These are phyloP conservation scores for Harlomillsia oculata DNA, from an alignment of 1,140 invertebrate genomes.

Conservation along the genomic window DNA sequence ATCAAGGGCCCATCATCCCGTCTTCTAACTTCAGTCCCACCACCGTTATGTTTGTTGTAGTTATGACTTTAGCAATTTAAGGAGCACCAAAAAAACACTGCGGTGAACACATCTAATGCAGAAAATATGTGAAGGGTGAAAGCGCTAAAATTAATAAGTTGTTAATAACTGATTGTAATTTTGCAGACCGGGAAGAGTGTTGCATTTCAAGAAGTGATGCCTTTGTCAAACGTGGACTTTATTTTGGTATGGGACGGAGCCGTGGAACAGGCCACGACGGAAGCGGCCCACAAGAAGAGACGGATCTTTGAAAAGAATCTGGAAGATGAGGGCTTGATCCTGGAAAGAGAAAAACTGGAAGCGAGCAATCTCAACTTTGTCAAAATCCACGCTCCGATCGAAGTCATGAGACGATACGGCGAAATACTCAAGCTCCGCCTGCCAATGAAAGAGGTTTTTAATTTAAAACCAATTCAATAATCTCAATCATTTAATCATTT, in stretches of 20 bases:
- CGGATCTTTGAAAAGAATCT: constrained; percentile 40
- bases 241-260: constrained; percentile 44
- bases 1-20: no score
- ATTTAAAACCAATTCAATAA: not conserved
- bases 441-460: constrained; percentile 74
- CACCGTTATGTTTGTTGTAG: no score
- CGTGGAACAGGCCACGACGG: constrained; percentile 1
- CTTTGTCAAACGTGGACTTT: constrained; percentile 59
- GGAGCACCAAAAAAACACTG: no score
- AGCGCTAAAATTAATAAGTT: no score
- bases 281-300: constrained; percentile 33
- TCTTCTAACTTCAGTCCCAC: no score
- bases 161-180: no score
- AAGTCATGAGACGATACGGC: constrained; percentile 76
- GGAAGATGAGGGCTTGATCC: constrained; percentile 39
- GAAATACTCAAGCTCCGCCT: constrained; percentile 89
- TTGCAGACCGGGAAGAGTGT: constrained; percentile 38
- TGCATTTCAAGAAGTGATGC: constrained; percentile 32
- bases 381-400: constrained; percentile 75
- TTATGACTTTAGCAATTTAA: no score
- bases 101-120: no score
- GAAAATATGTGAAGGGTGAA: no score
- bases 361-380: constrained; percentile 42
- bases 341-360: constrained; percentile 38
- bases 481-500: not conserved